phyloP scores from a whole-genome alignment of 2,113 vertebrate species.

The Amblyopsis rosae region DNA sequence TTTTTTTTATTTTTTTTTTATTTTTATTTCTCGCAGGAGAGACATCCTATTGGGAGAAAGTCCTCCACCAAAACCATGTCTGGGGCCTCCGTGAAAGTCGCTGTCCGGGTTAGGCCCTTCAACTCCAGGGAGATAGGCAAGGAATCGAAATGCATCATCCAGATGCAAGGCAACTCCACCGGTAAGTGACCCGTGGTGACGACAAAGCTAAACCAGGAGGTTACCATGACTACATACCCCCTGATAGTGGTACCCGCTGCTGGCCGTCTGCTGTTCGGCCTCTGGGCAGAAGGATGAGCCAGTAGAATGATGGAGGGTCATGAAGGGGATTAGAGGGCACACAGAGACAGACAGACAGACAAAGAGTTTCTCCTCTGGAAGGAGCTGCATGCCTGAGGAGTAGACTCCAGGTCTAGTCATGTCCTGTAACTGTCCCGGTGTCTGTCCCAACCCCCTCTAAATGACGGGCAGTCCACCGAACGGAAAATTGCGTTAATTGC shows the following conservation, averaged over 20 bases:
- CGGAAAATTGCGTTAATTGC: too few species aligned
- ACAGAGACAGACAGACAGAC: conserved; percentile 65
- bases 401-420: neutral
- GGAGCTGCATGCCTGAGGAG: conserved; percentile 60
- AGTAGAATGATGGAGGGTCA: conserved; percentile 56
- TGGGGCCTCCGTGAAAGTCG: conserved; percentile 97
- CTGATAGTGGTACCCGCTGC: neutral
- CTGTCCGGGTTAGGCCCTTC: conserved; percentile 95
- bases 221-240: neutral
- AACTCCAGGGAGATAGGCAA: conserved; percentile 94
- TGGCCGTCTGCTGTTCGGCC: conserved; percentile 22
- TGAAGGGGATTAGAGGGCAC: conserved; percentile 47
- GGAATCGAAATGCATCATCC: conserved; percentile 98
- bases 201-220: too few species aligned
- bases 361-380: conserved; percentile 50
- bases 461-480: neutral
- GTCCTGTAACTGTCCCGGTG: neutral
- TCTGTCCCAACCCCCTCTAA: neutral
- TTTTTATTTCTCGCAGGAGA: conserved; percentile 29
- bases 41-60: conserved; percentile 45
- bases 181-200: conserved; percentile 81
- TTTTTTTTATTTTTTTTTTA: conserved; percentile 1
- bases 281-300: conserved; percentile 55
- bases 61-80: conserved; percentile 81
- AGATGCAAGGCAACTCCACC: conserved; percentile 98